Conservation (phyloP, 1,140 invertebrate species). For the Tetragonula clypearis region DNA sequence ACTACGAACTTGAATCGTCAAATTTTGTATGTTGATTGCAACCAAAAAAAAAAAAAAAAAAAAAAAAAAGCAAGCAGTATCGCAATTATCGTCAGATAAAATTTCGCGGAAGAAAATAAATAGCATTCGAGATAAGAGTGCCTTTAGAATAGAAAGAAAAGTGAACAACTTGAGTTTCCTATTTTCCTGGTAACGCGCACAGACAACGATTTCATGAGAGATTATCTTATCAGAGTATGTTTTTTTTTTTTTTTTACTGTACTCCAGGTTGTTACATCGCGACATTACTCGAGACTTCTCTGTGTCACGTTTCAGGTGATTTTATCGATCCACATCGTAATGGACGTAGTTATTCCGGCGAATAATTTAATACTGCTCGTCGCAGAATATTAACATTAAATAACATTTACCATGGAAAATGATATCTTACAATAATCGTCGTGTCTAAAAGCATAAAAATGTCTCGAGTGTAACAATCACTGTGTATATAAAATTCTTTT, state of each 20-base stretch:
- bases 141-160: neutral
- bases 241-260: neutral
- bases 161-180: neutral
- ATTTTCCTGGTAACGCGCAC: neutral
- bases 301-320: neutral
- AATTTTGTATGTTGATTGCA: too few species aligned
- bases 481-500: too few species aligned
- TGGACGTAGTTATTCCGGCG: neutral
- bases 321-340: neutral
- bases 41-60: neutral
- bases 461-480: too few species aligned
- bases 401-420: too few species aligned
- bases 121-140: neutral
- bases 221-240: conserved; percentile 21
- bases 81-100: neutral
- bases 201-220: conserved; percentile 6
- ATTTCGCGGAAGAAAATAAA: neutral
- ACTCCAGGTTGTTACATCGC: neutral
- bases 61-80: neutral
- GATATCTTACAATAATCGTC: too few species aligned
- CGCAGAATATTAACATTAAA: too few species aligned
- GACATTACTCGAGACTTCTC: neutral
- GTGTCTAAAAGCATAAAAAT: too few species aligned
- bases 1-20: neutral
- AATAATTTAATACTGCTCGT: neutral